phyloP scores from a whole-genome alignment of 1,140 invertebrate genomes.

The Doryteuthis pealeii region DNA sequence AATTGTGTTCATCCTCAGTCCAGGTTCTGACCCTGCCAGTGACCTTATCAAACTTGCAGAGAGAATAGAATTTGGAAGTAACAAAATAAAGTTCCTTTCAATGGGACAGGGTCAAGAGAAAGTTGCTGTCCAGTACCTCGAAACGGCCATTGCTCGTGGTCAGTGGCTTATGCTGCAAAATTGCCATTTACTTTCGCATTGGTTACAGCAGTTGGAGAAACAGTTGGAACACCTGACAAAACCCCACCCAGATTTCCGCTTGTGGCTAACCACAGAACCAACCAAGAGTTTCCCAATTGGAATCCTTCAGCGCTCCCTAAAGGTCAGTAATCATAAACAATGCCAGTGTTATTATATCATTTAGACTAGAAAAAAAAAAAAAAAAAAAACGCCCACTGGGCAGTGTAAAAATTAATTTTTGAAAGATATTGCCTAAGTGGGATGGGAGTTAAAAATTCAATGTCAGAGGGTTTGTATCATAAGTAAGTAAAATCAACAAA shows the following conservation, averaged over 20 bases:
- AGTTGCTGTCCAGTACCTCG: conserved; percentile 73
- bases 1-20: conserved; percentile 83
- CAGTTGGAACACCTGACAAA: conserved; percentile 75
- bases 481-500: no score
- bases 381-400: no score
- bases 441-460: no score
- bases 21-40: conserved; percentile 82
- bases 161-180: conserved; percentile 90
- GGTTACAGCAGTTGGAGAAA: conserved; percentile 79
- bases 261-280: conserved; percentile 90
- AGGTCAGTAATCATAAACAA: no score
- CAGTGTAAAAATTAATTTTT: no score
- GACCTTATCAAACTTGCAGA: conserved; percentile 88
- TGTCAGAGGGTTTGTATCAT: no score
- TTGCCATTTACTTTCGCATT: conserved; percentile 81
- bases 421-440: no score
- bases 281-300: conserved; percentile 83
- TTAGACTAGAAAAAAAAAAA: neutral
- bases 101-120: conserved; percentile 87
- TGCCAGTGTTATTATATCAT: neutral
- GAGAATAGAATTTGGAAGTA: conserved; percentile 69
- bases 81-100: conserved; percentile 79
- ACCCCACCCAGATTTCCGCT: conserved; percentile 84
- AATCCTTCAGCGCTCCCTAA: conserved; percentile 81
- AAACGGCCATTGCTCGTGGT: conserved; percentile 74